Conservation (phyloP, 1,140 invertebrate species). For the Nasonia giraulti region DNA sequence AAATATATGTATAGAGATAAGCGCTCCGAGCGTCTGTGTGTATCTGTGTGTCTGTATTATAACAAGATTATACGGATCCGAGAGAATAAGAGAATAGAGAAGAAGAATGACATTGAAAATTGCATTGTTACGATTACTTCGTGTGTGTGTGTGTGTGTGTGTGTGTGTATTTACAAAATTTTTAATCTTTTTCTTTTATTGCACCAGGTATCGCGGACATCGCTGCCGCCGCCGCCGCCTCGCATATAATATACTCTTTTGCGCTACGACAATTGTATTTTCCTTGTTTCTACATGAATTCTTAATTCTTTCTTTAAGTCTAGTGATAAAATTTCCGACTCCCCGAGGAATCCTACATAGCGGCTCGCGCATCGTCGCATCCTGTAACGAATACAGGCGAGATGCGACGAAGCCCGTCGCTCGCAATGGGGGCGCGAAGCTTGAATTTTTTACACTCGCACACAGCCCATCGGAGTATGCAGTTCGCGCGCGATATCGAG, state of each 20-base stretch:
- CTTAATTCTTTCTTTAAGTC: neutral
- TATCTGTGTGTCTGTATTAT: too few relatives aligned
- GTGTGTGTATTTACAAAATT: slow-evolving; percentile 37
- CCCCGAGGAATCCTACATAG: too few relatives aligned
- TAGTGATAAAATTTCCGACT: neutral
- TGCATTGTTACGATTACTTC: neutral
- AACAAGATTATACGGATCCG: too few relatives aligned
- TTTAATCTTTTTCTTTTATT: slow-evolving; percentile 15
- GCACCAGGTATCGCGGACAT: slow-evolving; percentile 23
- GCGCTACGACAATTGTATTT: slow-evolving; percentile 57
- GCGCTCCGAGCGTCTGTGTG: neutral
- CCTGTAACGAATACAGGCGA: too few relatives aligned
- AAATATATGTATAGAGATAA: neutral
- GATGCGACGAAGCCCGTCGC: too few relatives aligned
- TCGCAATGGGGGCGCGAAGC: neutral
- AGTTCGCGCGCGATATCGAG: neutral
- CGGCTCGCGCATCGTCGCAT: too few relatives aligned
- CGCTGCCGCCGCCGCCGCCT: neutral
- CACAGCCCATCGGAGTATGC: neutral
- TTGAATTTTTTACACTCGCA: neutral
- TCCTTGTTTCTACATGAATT: neutral
- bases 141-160: too few relatives aligned
- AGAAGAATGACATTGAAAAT: slow-evolving; percentile 25
- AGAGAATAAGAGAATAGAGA: slow-evolving; percentile 31
- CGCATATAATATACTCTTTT: slow-evolving; percentile 38